Conservation (phyloP, 2,888 invertebrate species). For the Cheilosia grossa region DNA sequence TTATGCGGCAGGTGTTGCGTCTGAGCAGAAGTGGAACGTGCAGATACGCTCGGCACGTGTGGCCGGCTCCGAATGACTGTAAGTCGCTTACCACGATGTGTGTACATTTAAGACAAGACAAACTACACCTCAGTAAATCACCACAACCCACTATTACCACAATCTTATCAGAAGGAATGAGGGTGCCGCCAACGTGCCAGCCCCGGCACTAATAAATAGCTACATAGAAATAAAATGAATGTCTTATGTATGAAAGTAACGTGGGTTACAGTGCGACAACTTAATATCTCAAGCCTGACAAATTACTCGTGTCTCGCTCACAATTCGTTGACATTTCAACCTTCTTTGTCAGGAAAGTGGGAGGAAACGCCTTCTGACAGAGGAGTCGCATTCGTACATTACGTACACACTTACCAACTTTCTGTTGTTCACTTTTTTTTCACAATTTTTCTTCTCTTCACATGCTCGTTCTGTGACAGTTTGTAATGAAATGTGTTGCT, state of each 20-base stretch:
- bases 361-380: conserved; percentile 10
- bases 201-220: background rate
- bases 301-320: conserved; percentile 62
- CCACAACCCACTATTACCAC: conserved; percentile 36
- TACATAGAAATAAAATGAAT: conserved; percentile 7
- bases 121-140: conserved; percentile 56
- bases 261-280: conserved; percentile 58
- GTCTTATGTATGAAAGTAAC: conserved; percentile 23
- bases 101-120: conserved; percentile 48
- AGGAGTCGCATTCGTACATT: background rate
- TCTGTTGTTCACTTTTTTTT: too few relatives aligned
- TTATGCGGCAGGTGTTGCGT: background rate
- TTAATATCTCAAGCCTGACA: conserved; percentile 73
- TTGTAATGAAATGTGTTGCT: conserved; percentile 28
- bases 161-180: background rate
- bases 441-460: too few relatives aligned
- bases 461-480: too few relatives aligned
- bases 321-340: conserved; percentile 59
- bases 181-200: conserved; percentile 3
- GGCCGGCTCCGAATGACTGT: conserved; percentile 17
- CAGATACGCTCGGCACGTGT: conserved; percentile 41
- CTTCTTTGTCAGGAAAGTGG: conserved; percentile 41
- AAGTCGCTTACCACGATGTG: conserved; percentile 7
- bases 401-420: too few relatives aligned
- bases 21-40: conserved; percentile 3